Conservation (phyloP, 1,140 invertebrate species). For the Andrena cerasifolii region DNA sequence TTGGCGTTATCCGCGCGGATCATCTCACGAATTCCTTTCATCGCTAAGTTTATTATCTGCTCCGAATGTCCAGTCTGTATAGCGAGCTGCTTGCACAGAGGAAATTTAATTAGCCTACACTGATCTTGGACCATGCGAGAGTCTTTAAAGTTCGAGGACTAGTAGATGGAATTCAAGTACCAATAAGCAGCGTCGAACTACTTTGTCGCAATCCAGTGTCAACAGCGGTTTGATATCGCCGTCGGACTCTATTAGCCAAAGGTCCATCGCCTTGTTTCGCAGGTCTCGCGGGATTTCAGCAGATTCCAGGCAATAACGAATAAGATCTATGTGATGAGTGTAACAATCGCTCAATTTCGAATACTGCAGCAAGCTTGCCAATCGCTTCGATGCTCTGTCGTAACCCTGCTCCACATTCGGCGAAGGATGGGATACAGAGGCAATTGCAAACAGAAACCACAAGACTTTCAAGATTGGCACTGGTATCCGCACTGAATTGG, state of each 20-base stretch:
- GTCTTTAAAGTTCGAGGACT: neutral
- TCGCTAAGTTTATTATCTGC: conserved; percentile 36
- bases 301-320: conserved; percentile 57
- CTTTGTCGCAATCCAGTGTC: conserved; percentile 27
- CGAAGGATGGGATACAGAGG: conserved; percentile 31
- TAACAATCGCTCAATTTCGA: conserved; percentile 61
- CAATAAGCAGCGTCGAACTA: conserved; percentile 49
- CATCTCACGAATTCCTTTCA: conserved; percentile 55
- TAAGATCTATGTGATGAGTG: conserved; percentile 68
- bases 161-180: conserved; percentile 7
- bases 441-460: conserved; percentile 63
- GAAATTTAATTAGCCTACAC: neutral
- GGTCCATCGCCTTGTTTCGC: conserved; percentile 43
- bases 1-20: conserved; percentile 30
- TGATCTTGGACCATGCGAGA: neutral
- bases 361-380: conserved; percentile 40
- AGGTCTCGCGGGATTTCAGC: conserved; percentile 40
- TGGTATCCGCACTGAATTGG: neutral
- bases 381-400: conserved; percentile 32
- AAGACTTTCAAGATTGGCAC: conserved; percentile 55
- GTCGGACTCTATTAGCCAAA: conserved; percentile 61
- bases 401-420: conserved; percentile 25
- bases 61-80: conserved; percentile 24
- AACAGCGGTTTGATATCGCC: conserved; percentile 58
- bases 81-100: conserved; percentile 21